Evolutionary conservation across 92 coral and sea anemone species (phyloP), one percentile per base, ranked within the genome.

Genomic region (Epizoanthus illoricatus): DNA sequence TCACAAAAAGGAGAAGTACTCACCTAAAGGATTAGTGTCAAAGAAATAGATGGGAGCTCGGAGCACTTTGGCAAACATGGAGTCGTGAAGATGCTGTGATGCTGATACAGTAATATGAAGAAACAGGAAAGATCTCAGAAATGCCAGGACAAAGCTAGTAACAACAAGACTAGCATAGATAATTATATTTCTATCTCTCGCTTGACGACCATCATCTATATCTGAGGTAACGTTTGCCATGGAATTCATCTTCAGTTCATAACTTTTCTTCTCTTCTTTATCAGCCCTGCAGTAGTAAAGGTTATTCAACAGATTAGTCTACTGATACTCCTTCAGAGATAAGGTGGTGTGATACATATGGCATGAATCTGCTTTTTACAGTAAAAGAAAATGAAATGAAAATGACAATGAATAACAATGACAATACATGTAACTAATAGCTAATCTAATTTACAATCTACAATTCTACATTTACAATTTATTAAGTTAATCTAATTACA

Each of bases 1-100:
- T 94, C n/a, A n/a, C n/a, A 4, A 41, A 41, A 2, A 3, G 57
- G 15, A 41, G 24, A n/a, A 41, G 43, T 36, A 45, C 98, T 66
- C 76, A 94, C 98, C 98, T 20, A 89, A 94, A 2, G 98, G 98
- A 73, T 92, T 94, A 39, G 97, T 89, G 76, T 94, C 98, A 84
- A 94, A 94, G 92, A 94, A 94, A 85, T 94, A 92, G 7, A 93
- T 92, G 6, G 95, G 94, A 28, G 98, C 97, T 19, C 85, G 88
- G 54, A 94, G 88, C 12, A 94, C 92, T 43, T 90, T 86, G 19
- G 82, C 79, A 65, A 94, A 94, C 98, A 94, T 94, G 73, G 58
- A 75, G 88, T 92, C 85, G 69, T 94, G 98, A 23, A 94, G 91
- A 78, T 87, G 90, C 75, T 80, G 94, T 6, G 98, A 93, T 8